These are phyloP conservation scores for Sturnus vulgaris DNA, from an alignment of 2,113 vertebrate genomes.

Conservation along the genomic window DNA sequence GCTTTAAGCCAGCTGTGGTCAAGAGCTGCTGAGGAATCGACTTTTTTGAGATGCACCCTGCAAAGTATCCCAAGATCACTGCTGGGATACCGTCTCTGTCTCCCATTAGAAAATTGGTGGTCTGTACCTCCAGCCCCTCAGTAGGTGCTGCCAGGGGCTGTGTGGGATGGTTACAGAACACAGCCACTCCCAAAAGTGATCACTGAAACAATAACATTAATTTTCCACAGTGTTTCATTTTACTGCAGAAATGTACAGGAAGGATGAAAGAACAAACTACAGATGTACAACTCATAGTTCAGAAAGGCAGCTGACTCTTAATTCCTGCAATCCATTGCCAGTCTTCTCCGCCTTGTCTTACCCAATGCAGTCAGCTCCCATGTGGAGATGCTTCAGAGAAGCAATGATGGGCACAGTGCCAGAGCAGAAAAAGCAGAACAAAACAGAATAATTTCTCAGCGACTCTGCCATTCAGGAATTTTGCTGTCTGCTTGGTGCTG, in stretches of 20 bases:
- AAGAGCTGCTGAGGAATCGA: neutral
- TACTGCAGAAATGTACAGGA: neutral
- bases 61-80: neutral
- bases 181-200: neutral
- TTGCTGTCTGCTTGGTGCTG: neutral
- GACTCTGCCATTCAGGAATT: neutral
- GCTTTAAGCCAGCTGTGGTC: neutral
- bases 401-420: neutral
- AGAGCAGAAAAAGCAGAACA: neutral
- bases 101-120: neutral
- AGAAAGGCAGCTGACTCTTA: neutral
- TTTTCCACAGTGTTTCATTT: neutral
- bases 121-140: neutral
- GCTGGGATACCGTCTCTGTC: neutral
- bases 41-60: neutral
- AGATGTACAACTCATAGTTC: neutral
- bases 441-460: constrained; percentile 12
- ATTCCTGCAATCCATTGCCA: neutral
- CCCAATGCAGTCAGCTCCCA: neutral
- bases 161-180: neutral
- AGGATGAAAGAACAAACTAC: neutral
- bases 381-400: neutral
- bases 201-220: neutral
- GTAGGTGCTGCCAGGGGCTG: neutral
- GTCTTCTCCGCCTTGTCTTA: neutral